Evolutionary conservation across 1,140 invertebrate genomes (phyloP).

Genomic region (Amphibalanus amphitrite): DNA sequence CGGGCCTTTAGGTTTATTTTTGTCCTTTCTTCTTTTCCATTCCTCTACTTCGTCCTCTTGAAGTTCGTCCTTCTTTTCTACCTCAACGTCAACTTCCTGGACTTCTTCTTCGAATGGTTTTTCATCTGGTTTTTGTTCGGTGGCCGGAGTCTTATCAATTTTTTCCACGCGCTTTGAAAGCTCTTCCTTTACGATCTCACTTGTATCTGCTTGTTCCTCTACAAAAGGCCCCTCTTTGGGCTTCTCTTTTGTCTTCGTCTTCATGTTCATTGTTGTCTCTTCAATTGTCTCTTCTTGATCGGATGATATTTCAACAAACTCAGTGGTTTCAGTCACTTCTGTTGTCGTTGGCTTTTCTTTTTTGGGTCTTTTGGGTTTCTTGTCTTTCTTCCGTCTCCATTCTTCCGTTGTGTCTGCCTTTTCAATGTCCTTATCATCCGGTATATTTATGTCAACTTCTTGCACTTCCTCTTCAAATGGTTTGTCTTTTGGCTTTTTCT

Average conservation of each 20-base stretch:
- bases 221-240: constrained; percentile 6
- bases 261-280: constrained; percentile 7
- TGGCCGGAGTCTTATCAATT: constrained; percentile 3
- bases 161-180: constrained; percentile 1
- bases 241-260: constrained; percentile 8
- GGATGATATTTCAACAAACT: constrained; percentile 4
- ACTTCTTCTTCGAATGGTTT: constrained; percentile 8
- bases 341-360: too few relatives aligned
- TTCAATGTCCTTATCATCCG: neutral
- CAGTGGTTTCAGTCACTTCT: constrained; percentile 9
- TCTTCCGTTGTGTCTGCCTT: too few relatives aligned
- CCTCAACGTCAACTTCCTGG: neutral
- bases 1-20: constrained; percentile 7
- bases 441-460: too few relatives aligned
- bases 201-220: constrained; percentile 5
- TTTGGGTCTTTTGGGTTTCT: too few relatives aligned
- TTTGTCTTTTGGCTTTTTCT: neutral
- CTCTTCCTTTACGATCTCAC: constrained; percentile 9
- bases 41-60: too few relatives aligned
- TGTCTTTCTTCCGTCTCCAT: too few relatives aligned
- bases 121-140: constrained; percentile 8
- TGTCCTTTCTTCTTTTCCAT: neutral
- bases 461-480: neutral
- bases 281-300: constrained; percentile 10
- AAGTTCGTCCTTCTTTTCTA: too few relatives aligned